A percentile compares a stretch with the other conserved stretches of the same genome.
These are phyloP conservation scores for Drepanosiphum platanoidis DNA, from an alignment of 2,888 invertebrate genomes.

Conservation along the genomic window DNA sequence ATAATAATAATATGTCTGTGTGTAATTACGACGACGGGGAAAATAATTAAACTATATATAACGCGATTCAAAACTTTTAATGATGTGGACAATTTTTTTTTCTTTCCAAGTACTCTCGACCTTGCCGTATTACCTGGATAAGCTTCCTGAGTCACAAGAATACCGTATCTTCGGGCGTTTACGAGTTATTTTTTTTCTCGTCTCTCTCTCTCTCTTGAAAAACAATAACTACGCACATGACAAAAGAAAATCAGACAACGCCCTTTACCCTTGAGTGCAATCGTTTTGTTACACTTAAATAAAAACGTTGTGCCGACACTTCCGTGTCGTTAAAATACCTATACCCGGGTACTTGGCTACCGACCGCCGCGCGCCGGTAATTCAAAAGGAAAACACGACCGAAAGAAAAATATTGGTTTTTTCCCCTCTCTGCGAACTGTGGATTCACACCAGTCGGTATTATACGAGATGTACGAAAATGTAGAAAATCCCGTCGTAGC, in stretches of 20 bases:
- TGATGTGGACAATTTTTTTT: constrained; percentile 20
- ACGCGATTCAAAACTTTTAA: constrained; percentile 7
- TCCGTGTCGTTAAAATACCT: constrained; percentile 2
- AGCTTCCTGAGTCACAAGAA: constrained; percentile 28
- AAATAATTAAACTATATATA: constrained; percentile 41
- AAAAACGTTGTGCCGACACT: neutral
- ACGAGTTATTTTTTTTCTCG: neutral
- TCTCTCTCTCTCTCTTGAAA: too few species aligned
- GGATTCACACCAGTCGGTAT: too few species aligned
- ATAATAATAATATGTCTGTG: neutral
- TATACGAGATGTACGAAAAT: too few species aligned
- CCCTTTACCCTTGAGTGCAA: constrained; percentile 46
- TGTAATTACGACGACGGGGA: constrained; percentile 17
- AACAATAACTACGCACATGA: neutral
- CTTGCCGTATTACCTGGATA: constrained; percentile 1
- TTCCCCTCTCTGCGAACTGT: too few species aligned
- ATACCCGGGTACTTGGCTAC: neutral
- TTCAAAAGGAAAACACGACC: neutral
- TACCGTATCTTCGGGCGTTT: constrained; percentile 18
- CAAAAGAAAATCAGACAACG: constrained; percentile 30
- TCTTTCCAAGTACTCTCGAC: neutral
- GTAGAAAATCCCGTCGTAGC: too few species aligned
- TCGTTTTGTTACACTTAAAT: constrained; percentile 24
- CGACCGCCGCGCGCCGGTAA: too few species aligned
- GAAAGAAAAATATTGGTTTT: too few species aligned